A percentile compares a stretch with the other conserved stretches of the same genome.
Conservation (phyloP, 2,113 vertebrate genomes). For the Heterochromis multidens region DNA sequence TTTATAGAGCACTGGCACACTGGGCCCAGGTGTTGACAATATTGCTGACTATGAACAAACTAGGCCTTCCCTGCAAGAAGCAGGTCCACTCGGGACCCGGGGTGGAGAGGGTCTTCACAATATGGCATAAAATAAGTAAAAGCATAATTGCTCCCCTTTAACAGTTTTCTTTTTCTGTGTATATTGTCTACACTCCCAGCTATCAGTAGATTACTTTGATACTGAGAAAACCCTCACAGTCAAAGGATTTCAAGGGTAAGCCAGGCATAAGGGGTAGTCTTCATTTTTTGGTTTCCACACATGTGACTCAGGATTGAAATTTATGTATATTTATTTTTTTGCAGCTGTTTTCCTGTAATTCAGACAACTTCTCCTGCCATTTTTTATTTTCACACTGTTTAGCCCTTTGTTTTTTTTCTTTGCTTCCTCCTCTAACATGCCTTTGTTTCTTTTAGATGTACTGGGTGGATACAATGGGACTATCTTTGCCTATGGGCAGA, state of each 20-base stretch:
- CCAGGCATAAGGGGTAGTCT: not conserved
- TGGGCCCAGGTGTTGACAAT: not conserved
- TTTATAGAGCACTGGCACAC: not conserved
- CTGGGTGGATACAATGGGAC: slow-evolving; percentile 92
- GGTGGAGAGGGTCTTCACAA: not conserved
- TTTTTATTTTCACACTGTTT: not conserved
- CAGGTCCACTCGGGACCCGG: no score
- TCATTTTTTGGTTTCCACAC: not conserved
- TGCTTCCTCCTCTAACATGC: not conserved
- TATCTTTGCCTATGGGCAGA: slow-evolving; percentile 94
- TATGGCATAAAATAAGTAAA: not conserved
- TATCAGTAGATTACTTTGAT: not conserved
- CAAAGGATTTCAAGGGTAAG: not conserved
- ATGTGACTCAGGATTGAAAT: not conserved
- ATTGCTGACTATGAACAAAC: not conserved
- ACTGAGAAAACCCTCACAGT: not conserved
- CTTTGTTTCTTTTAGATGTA: slow-evolving; percentile 77
- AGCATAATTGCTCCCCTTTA: not conserved
- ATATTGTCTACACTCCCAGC: not conserved
- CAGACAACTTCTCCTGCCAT: not conserved
- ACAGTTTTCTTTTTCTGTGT: not conserved
- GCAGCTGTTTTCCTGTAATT: not conserved
- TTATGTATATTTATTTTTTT: not conserved
- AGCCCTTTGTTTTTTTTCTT: not conserved
- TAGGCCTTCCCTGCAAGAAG: no score